A percentile compares a stretch with the other conserved stretches of the same genome.
These are phyloP conservation scores for Drosophila demipolita DNA, from an alignment of 2,888 invertebrate species.

Conservation along the genomic window DNA sequence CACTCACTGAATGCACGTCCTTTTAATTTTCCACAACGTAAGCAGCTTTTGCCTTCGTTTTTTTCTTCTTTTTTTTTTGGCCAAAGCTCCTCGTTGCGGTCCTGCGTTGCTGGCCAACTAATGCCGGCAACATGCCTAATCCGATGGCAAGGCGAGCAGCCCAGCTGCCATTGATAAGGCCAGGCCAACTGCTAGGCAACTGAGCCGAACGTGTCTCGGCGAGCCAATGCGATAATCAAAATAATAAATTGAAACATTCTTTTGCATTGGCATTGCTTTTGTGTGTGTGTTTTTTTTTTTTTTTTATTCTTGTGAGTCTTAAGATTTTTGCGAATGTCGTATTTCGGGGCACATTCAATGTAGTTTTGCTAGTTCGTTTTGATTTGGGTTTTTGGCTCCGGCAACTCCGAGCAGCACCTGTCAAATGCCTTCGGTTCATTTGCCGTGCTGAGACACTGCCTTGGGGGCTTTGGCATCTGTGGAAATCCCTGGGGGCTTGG, in stretches of 20 bases:
- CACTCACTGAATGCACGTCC: slow-evolving; percentile 28
- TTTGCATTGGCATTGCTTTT: neutral
- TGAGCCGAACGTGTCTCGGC: slow-evolving; percentile 29
- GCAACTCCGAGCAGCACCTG: slow-evolving; percentile 29
- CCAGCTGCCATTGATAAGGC: slow-evolving; percentile 68
- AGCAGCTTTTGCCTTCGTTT: slow-evolving; percentile 46
- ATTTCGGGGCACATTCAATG: slow-evolving; percentile 3
- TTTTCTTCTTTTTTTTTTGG: neutral
- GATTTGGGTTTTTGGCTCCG: neutral
- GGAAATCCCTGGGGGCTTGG: slow-evolving; percentile 38
- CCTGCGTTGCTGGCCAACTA: slow-evolving; percentile 13
- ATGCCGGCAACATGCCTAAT: slow-evolving; percentile 58
- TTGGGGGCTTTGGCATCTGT: slow-evolving; percentile 25
- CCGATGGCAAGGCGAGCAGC: slow-evolving; percentile 72
- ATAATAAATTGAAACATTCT: slow-evolving; percentile 18
- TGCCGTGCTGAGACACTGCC: slow-evolving; percentile 15
- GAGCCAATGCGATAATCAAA: slow-evolving; percentile 24
- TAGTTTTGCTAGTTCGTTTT: neutral
- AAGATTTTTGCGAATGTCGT: slow-evolving; percentile 2
- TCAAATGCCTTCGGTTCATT: slow-evolving; percentile 49
- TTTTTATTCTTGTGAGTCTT: neutral
- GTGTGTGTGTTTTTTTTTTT: neutral
- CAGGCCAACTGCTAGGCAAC: slow-evolving; percentile 52
- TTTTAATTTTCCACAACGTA: slow-evolving; percentile 64
- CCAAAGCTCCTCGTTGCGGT: neutral